Evolutionary conservation across 1,140 invertebrate genomes (phyloP).

Genomic region (Pseudomyrmex sp.): DNA sequence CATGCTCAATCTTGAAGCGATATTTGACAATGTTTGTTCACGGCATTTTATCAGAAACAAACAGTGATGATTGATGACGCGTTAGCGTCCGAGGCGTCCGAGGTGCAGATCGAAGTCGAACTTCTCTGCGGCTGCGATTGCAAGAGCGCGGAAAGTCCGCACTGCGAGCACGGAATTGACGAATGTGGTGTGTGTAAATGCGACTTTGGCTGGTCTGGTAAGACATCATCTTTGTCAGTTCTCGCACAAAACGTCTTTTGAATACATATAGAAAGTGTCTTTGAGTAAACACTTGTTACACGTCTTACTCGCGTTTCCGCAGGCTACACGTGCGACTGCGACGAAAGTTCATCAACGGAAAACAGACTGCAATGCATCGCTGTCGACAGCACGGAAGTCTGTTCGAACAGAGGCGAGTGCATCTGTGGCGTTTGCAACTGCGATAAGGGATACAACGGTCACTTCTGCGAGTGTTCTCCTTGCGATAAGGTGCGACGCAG

Average conservation of each 20-base stretch:
- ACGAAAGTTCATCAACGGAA: constrained; percentile 61
- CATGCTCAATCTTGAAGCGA: not conserved
- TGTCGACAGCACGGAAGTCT: constrained; percentile 41
- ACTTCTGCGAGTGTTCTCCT: constrained; percentile 74
- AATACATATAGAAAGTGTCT: not conserved
- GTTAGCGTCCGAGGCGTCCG: constrained; percentile 72
- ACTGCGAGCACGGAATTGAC: constrained; percentile 70
- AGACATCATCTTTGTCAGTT: not conserved
- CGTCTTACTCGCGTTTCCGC: not conserved
- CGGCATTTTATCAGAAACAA: constrained; percentile 61
- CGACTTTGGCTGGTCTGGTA: constrained; percentile 74
- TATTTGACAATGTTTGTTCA: not conserved
- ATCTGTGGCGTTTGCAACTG: constrained; percentile 72
- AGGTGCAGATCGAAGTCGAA: constrained; percentile 72
- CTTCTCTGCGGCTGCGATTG: constrained; percentile 75
- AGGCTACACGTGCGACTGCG: constrained; percentile 75
- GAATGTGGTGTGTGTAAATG: constrained; percentile 77
- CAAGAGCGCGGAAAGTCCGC: constrained; percentile 47
- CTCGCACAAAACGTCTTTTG: too few species aligned
- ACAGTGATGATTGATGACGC: constrained; percentile 70
- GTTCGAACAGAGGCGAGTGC: constrained; percentile 75
- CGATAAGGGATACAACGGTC: constrained; percentile 72
- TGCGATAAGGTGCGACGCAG: constrained; percentile 71
- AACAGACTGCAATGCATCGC: constrained; percentile 69
- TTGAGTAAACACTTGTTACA: not conserved